Conservation (phyloP, 2,888 invertebrate species). For the Drosophila tanythrix region DNA sequence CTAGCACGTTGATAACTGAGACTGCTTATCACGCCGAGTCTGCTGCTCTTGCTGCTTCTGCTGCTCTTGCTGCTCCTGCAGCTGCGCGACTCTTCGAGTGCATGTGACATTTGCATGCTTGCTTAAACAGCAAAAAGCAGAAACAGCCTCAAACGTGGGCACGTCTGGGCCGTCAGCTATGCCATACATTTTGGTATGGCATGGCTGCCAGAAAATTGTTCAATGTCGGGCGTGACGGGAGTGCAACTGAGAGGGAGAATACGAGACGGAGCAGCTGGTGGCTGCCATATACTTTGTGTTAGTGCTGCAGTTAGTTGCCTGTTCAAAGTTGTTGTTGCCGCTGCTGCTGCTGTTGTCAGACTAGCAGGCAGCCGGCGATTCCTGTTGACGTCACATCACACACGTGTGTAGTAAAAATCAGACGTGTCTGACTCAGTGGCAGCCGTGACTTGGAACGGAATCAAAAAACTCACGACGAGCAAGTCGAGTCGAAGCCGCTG, state of each 20-base stretch:
- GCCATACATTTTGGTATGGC: slow-evolving; percentile 57
- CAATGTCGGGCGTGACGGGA: slow-evolving; percentile 28
- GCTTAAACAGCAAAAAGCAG: slow-evolving; percentile 74
- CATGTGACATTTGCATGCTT: slow-evolving; percentile 79
- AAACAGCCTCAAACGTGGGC: slow-evolving; percentile 37
- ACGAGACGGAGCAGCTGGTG: slow-evolving; percentile 7
- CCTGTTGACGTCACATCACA: slow-evolving; percentile 76
- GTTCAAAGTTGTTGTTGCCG: neutral
- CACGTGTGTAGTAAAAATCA: slow-evolving; percentile 75
- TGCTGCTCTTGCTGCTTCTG: neutral
- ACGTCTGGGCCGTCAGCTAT: slow-evolving; percentile 62
- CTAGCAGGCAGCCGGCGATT: slow-evolving; percentile 52
- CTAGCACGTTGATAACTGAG: slow-evolving; percentile 71
- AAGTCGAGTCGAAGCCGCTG: neutral
- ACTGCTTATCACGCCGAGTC: slow-evolving; percentile 69
- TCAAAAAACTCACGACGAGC: slow-evolving; percentile 3
- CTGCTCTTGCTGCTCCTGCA: neutral
- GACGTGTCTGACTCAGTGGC: slow-evolving; percentile 57
- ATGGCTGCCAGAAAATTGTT: slow-evolving; percentile 32
- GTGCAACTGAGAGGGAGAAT: neutral
- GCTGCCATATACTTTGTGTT: slow-evolving; percentile 24
- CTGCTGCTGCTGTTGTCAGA: slow-evolving; percentile 21
- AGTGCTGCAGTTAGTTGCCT: slow-evolving; percentile 5
- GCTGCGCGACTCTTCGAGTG: slow-evolving; percentile 34
- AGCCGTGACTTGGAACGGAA: slow-evolving; percentile 41